Evolutionary conservation across 2,797 vertebrate species (phyloP).

Genomic region (Smutsia gigantea): DNA sequence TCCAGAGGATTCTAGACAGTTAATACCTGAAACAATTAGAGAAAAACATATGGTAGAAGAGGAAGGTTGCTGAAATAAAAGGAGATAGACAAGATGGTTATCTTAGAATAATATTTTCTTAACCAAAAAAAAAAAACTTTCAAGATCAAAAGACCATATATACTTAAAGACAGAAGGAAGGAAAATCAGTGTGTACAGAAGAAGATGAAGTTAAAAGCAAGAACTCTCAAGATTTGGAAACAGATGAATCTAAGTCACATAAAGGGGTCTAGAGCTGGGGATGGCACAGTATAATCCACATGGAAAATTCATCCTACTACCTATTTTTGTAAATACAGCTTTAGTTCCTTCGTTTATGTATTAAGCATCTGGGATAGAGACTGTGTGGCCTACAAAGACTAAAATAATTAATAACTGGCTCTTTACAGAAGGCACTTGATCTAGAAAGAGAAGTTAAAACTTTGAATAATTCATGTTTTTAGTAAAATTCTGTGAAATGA

Average conservation of each 20-base stretch:
- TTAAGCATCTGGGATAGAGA: not conserved
- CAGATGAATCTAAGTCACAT: not conserved
- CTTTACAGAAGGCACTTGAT: not conserved
- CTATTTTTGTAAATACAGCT: not conserved
- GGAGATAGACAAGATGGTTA: not conserved
- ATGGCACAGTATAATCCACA: not conserved
- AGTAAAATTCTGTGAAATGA: constrained; percentile 4
- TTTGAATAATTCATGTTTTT: not conserved
- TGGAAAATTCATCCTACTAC: not conserved
- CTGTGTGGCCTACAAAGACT: no score
- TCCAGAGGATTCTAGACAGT: not conserved
- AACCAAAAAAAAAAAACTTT: not conserved
- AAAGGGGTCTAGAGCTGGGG: no score
- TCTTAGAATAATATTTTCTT: not conserved
- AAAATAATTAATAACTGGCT: not conserved
- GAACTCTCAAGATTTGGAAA: not conserved
- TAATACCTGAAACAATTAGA: not conserved
- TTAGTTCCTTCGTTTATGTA: not conserved
- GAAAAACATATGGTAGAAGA: not conserved
- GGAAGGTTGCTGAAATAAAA: not conserved
- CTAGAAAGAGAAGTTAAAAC: not conserved
- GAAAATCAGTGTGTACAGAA: not conserved
- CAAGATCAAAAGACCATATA: not conserved
- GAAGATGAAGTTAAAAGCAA: not conserved
- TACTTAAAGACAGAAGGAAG: not conserved